These are phyloP conservation scores for Harpalus rubripes DNA, from an alignment of 2,888 invertebrate species.

Conservation along the genomic window DNA sequence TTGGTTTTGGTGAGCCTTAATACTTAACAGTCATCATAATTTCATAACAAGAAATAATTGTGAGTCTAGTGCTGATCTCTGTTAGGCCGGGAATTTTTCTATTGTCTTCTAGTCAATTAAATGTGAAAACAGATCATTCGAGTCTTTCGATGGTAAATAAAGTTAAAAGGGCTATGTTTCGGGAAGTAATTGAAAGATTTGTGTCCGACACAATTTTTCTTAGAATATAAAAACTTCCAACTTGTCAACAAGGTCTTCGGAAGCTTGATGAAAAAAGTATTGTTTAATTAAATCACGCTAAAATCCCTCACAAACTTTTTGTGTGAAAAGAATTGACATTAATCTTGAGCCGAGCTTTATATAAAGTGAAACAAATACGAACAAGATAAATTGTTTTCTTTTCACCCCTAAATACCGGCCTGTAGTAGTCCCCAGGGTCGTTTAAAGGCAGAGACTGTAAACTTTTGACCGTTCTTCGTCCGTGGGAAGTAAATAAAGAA, in stretches of 20 bases:
- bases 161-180: too few relatives aligned
- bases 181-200: too few relatives aligned
- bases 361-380: conserved; percentile 26
- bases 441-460: conserved; percentile 59
- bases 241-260: background rate
- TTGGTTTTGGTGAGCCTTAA: too few relatives aligned
- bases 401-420: conserved; percentile 37
- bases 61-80: too few relatives aligned
- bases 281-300: conserved; percentile 10
- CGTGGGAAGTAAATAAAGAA: conserved; percentile 58
- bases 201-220: background rate
- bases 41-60: too few relatives aligned
- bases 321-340: conserved; percentile 11
- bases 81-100: too few relatives aligned
- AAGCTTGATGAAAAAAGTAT: conserved; percentile 12
- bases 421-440: conserved; percentile 44
- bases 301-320: background rate
- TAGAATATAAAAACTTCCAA: background rate
- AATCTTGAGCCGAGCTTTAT: conserved; percentile 19
- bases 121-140: too few relatives aligned
- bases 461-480: conserved; percentile 53
- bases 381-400: conserved; percentile 56
- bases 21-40: too few relatives aligned
- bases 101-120: too few relatives aligned
- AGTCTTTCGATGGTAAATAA: too few relatives aligned